A percentile compares a stretch with the other conserved stretches of the same genome.
Conservation (phyloP, 2,888 invertebrate species). For the Opisthograptis luteolata region DNA sequence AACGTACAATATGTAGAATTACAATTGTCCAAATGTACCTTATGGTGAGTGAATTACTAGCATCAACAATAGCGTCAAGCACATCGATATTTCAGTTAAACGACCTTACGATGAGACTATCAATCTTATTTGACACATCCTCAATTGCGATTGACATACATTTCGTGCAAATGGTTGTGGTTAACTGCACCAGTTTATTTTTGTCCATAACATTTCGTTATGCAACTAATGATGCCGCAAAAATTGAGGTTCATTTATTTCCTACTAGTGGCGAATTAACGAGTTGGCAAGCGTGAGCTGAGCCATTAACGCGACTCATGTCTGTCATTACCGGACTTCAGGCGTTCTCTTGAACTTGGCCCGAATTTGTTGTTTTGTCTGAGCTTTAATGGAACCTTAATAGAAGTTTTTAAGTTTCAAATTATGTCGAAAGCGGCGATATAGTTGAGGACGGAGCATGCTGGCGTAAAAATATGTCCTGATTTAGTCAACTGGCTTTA, state of each 20-base stretch:
- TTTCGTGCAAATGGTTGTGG: constrained; percentile 1
- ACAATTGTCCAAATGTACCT: neutral
- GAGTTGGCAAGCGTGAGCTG: constrained; percentile 37
- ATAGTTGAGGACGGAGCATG: no score
- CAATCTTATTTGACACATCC: neutral
- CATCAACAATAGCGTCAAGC: neutral
- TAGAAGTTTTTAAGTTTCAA: no score
- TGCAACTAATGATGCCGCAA: constrained; percentile 34
- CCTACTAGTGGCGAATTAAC: constrained; percentile 34
- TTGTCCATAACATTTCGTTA: constrained; percentile 14
- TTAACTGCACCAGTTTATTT: constrained; percentile 10
- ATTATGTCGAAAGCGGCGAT: no score
- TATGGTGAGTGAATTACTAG: constrained; percentile 1
- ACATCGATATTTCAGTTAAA: neutral
- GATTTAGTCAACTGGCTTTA: no score
- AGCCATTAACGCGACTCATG: constrained; percentile 35
- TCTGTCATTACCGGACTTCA: constrained; percentile 32
- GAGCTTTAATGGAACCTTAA: constrained; percentile 2
- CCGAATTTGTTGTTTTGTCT: constrained; percentile 28
- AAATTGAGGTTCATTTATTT: constrained; percentile 33
- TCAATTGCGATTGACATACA: neutral
- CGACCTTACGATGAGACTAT: neutral
- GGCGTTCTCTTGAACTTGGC: constrained; percentile 39
- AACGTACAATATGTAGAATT: neutral
- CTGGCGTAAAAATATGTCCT: no score